Base-by-base conservation (phyloP, 2,797 vertebrate species). In the Artibeus jamaicensis region DNA sequence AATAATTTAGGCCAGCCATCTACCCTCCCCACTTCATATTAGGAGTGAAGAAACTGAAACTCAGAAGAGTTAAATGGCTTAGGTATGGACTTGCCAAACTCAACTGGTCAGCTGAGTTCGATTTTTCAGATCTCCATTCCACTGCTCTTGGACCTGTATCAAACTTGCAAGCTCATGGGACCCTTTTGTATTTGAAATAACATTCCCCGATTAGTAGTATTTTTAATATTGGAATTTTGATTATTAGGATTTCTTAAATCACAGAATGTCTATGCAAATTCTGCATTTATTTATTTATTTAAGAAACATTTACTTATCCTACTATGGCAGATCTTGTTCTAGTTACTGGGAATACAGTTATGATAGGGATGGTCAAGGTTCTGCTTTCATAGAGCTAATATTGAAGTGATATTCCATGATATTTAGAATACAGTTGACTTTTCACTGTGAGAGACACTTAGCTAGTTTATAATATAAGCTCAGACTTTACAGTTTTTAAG, bases 401-500 rank as follows among this genome's bases (percentile, higher is more conserved):
- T n/a, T 26, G 6, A 79, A 10, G 18, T 59, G n/a, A 82, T 42
- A 89, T 18, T 92, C 48, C 74, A 26, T 74, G 34, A 57, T 44
- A 37, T 50, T 81, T 93, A 87, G 70, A 39, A 90, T 22, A 26
- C 2, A 19, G 79, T 21, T 88, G 71, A 92, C 19, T 95, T 91
- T 94, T 71, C 50, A 67, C 3, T 21, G 34, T 65, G 34, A 82
- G 22, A 71, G 44, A 78, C 15, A 21, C n/a, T 65, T 50, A 29
- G 53, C 55, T 88, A 88, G 46, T 94, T 96, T 89, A 73, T 57
- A 76, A 53, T 46, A 46, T 48, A 83, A 81, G 6, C 26, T 22
- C 9, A 85, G 85, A 93, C 29, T 78, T 93, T 34, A 82, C 22
- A 94, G 62, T 93, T 98, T 98, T 88, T 93, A 91, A 67, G 24